A percentile compares a stretch with the other conserved stretches of the same genome.
Evolutionary conservation across 2,888 invertebrate species (phyloP).

Genomic region (Penaeus monodon): DNA sequence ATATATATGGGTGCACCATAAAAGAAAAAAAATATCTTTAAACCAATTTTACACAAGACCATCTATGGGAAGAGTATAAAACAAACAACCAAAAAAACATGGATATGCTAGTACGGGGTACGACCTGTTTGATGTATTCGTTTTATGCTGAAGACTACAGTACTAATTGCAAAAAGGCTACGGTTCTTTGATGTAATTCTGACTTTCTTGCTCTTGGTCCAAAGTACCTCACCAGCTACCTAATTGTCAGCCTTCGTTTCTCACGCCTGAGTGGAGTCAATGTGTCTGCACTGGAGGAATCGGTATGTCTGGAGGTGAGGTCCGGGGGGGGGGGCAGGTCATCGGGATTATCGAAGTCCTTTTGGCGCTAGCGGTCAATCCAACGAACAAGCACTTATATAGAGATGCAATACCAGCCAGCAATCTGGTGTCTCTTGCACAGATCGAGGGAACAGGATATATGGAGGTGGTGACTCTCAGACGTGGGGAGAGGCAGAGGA

Average conservation of each 20-base stretch:
- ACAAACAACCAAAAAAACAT: neutral
- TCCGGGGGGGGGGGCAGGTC: constrained; percentile 27
- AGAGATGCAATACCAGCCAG: constrained; percentile 97
- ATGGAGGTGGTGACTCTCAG: constrained; percentile 94
- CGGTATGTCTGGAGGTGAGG: constrained; percentile 45
- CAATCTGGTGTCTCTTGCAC: constrained; percentile 94
- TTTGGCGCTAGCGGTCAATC: constrained; percentile 82
- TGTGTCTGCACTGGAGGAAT: constrained; percentile 56
- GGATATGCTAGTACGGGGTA: too few relatives aligned
- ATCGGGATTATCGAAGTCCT: constrained; percentile 58
- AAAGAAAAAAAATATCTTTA: neutral
- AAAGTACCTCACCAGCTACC: neutral
- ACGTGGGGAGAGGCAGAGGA: constrained; percentile 70
- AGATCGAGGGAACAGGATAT: constrained; percentile 96
- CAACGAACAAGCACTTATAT: constrained; percentile 96
- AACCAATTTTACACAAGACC: neutral
- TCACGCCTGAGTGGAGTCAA: constrained; percentile 50
- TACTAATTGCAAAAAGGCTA: too few relatives aligned
- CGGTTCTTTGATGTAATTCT: too few relatives aligned
- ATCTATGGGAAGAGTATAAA: neutral
- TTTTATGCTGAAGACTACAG: neutral
- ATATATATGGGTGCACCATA: neutral
- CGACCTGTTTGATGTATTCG: too few relatives aligned
- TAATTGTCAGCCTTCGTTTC: constrained; percentile 50
- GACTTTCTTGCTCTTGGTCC: too few relatives aligned